Percentiles rank a stretch among this genome's conserved stretches.
Conservation (phyloP, 2,113 vertebrate species). For the Gobius niger region DNA sequence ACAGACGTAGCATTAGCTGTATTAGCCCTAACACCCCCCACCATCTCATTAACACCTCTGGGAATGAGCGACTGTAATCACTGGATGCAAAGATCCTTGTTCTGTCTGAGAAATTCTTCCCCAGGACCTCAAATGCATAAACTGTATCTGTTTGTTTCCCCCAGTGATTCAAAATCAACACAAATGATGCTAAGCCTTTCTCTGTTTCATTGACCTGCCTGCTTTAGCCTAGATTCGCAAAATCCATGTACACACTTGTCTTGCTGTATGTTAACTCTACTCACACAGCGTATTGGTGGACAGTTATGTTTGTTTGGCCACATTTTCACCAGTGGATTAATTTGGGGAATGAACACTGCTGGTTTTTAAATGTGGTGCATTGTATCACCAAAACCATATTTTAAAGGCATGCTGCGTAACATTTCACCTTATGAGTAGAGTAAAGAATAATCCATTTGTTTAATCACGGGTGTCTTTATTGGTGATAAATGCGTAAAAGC, state of each 20-base stretch:
- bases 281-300: background rate
- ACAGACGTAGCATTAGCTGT: conserved; percentile 32
- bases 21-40: conserved; percentile 28
- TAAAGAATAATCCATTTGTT: too few species aligned
- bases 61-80: conserved; percentile 72
- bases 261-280: background rate
- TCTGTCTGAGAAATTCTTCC: conserved; percentile 62
- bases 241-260: background rate
- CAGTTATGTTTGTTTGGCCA: background rate
- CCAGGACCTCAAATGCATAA: conserved; percentile 31
- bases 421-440: too few species aligned
- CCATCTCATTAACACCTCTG: conserved; percentile 71
- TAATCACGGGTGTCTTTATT: too few species aligned
- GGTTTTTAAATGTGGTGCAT: too few species aligned
- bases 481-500: too few species aligned
- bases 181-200: conserved; percentile 48
- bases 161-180: conserved; percentile 49
- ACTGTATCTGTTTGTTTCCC: conserved; percentile 10
- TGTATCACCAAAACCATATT: too few species aligned
- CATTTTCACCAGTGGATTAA: background rate
- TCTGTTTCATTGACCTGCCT: conserved; percentile 39
- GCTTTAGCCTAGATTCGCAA: conserved; percentile 20
- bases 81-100: conserved; percentile 76
- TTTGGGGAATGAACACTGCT: background rate
- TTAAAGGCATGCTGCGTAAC: too few species aligned